These are phyloP conservation scores for Tromatobia lineatoria DNA, from an alignment of 2,888 invertebrate species.

Conservation along the genomic window DNA sequence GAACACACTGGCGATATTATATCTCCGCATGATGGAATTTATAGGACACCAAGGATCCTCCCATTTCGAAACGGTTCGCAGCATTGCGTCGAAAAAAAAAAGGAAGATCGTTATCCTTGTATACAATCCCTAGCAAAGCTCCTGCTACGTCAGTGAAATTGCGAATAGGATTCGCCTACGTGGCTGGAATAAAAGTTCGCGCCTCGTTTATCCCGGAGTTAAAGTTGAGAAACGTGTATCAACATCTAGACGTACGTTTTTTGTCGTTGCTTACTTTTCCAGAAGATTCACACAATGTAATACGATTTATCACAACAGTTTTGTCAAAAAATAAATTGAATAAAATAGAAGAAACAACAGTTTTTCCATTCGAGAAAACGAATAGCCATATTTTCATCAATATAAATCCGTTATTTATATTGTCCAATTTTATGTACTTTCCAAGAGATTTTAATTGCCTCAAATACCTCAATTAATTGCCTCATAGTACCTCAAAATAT, in stretches of 20 bases:
- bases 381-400: no score
- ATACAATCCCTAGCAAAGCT: conserved; percentile 16
- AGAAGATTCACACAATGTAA: background rate
- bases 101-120: conserved; percentile 3
- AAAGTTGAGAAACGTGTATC: conserved; percentile 18
- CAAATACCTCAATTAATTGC: no score
- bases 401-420: no score
- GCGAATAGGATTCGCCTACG: conserved; percentile 73
- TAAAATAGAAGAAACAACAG: background rate
- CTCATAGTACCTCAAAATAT: no score
- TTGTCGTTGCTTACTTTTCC: background rate
- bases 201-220: conserved; percentile 49
- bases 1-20: background rate
- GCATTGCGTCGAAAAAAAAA: conserved; percentile 20
- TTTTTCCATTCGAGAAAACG: background rate
- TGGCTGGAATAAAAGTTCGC: conserved; percentile 71
- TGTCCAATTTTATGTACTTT: no score
- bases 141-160: conserved; percentile 74
- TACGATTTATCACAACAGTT: background rate
- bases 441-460: no score
- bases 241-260: conserved; percentile 18
- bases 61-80: conserved; percentile 1
- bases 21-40: conserved; percentile 19
- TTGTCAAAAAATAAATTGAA: background rate
- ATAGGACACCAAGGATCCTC: conserved; percentile 2